Conservation (phyloP, 2,113 vertebrate genomes). For the Callionymus lyra region DNA sequence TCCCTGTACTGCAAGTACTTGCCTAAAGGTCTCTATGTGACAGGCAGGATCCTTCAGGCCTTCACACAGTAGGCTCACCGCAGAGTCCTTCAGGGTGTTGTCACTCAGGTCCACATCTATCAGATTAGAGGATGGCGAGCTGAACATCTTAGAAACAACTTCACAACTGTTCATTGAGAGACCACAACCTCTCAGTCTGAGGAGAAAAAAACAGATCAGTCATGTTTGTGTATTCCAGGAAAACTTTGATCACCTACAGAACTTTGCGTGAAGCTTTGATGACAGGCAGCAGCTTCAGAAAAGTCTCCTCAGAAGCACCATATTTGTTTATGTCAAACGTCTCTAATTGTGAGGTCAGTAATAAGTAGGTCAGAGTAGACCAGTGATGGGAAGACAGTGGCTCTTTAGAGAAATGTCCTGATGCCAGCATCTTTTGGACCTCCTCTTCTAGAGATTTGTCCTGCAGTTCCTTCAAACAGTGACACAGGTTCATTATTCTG, state of each 20-base stretch:
- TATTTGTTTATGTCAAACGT: constrained; percentile 2
- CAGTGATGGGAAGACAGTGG: neutral
- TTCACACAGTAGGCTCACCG: no score
- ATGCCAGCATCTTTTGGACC: neutral
- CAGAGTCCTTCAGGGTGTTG: no score
- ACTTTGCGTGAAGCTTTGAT: constrained; percentile 1
- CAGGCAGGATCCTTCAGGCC: no score
- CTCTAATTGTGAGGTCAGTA: neutral
- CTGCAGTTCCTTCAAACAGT: constrained; percentile 1
- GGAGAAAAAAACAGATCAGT: no score
- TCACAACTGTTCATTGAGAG: no score
- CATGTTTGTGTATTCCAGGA: no score
- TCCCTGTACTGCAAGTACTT: no score
- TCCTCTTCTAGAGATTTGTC: constrained; percentile 1
- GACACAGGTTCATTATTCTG: neutral
- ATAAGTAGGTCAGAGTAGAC: constrained; percentile 3
- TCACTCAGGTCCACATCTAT: no score
- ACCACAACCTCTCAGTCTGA: no score
- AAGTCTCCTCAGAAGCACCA: neutral
- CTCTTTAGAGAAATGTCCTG: neutral
- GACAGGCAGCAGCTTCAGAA: constrained; percentile 1
- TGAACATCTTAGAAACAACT: no score
- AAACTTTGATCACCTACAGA: neutral
- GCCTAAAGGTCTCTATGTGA: no score
- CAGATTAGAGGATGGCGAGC: no score